A percentile compares a stretch with the other conserved stretches of the same genome.
phyloP scores from a whole-genome alignment of 1,140 invertebrate species.

The Belonocnema kinseyi region DNA sequence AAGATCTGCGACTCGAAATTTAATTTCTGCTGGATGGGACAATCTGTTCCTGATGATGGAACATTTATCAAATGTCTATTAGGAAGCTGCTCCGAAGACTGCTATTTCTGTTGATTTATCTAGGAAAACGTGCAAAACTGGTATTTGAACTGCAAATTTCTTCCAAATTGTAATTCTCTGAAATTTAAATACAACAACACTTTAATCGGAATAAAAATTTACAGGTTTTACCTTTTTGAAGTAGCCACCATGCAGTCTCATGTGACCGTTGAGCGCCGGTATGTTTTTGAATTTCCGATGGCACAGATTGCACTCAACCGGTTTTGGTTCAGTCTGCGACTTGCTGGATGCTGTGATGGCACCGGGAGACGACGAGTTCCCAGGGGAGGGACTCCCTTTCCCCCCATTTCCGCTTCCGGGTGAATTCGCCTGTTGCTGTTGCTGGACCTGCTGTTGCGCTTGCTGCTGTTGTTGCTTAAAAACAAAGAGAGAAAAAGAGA shows the following conservation, averaged over 20 bases:
- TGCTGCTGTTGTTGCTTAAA: constrained; percentile 68
- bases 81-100: too few species aligned
- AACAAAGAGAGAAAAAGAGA: background rate
- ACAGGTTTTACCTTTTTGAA: constrained; percentile 88
- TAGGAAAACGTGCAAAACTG: too few species aligned
- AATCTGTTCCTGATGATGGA: too few species aligned
- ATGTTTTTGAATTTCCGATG: constrained; percentile 97
- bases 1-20: constrained; percentile 13
- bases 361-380: constrained; percentile 64
- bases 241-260: constrained; percentile 96
- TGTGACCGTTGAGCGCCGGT: constrained; percentile 97
- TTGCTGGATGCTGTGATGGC: constrained; percentile 70
- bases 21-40: background rate
- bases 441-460: constrained; percentile 70
- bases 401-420: constrained; percentile 66
- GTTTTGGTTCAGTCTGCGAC: constrained; percentile 81
- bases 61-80: too few species aligned
- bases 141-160: too few species aligned
- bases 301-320: constrained; percentile 95
- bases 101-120: too few species aligned
- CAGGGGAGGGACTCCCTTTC: constrained; percentile 67
- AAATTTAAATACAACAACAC: too few species aligned
- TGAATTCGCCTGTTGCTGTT: constrained; percentile 70
- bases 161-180: too few species aligned
- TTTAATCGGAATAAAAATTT: too few species aligned